Evolutionary conservation across 2,797 vertebrate species (phyloP).

Genomic region (Pterois miles): DNA sequence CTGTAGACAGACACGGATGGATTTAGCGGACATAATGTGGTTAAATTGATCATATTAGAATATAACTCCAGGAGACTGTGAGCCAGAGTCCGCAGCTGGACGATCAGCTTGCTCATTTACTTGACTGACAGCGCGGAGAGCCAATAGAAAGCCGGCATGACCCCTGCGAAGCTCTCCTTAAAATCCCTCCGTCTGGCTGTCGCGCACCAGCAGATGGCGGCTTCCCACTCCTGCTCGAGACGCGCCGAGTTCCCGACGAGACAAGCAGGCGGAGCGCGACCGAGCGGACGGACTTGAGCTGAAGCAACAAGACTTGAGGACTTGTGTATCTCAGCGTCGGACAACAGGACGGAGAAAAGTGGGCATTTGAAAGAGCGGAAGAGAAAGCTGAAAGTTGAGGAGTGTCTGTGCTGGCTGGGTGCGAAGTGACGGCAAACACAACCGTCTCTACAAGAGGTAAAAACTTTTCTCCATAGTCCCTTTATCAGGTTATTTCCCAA

Average conservation of each 20-base stretch:
- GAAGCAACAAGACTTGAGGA: slow-evolving; percentile 44
- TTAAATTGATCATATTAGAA: slow-evolving; percentile 62
- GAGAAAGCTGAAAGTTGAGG: not conserved
- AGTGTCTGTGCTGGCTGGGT: not conserved
- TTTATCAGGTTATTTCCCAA: not conserved
- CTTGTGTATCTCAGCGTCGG: slow-evolving; percentile 18
- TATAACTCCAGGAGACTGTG: slow-evolving; percentile 52
- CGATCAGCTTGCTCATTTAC: slow-evolving; percentile 16
- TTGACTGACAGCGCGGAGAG: slow-evolving; percentile 87
- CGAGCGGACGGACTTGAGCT: slow-evolving; percentile 25
- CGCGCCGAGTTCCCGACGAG: slow-evolving; percentile 17
- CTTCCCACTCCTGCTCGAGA: slow-evolving; percentile 68
- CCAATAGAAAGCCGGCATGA: slow-evolving; percentile 86
- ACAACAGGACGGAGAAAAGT: not conserved
- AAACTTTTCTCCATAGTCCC: slow-evolving; percentile 9
- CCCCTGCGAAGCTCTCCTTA: slow-evolving; percentile 86
- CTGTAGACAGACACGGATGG: slow-evolving; percentile 13
- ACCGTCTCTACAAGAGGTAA: slow-evolving; percentile 51
- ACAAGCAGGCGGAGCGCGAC: slow-evolving; percentile 48
- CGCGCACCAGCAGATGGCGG: slow-evolving; percentile 89
- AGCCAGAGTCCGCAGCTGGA: slow-evolving; percentile 21
- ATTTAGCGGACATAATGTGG: slow-evolving; percentile 42
- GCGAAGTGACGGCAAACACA: not conserved
- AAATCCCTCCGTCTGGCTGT: slow-evolving; percentile 84
- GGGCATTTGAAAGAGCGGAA: not conserved